These are phyloP conservation scores for Rosalia funebris DNA, from an alignment of 2,888 invertebrate species.

Conservation along the genomic window DNA sequence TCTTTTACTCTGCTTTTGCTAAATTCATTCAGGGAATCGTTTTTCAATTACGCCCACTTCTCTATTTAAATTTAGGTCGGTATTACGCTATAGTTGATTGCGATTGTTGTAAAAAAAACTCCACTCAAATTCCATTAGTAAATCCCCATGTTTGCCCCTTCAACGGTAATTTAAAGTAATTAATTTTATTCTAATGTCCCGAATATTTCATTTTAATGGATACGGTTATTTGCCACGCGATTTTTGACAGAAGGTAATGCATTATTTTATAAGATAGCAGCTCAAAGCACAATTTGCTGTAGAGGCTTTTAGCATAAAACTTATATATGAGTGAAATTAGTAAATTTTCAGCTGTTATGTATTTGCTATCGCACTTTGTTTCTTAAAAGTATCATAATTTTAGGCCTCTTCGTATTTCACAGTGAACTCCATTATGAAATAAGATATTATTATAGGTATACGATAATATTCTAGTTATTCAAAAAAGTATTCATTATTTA, in stretches of 20 bases:
- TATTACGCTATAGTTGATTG: slow-evolving; percentile 1
- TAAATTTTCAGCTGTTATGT: too few relatives aligned
- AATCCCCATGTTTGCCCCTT: slow-evolving; percentile 10
- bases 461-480: too few relatives aligned
- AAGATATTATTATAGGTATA: too few relatives aligned
- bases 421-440: too few relatives aligned
- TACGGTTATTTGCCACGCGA: slow-evolving; percentile 42
- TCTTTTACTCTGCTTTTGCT: too few relatives aligned
- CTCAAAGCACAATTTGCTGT: slow-evolving; percentile 21
- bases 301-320: slow-evolving; percentile 12
- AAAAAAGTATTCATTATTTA: too few relatives aligned
- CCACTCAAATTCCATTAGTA: slow-evolving; percentile 17
- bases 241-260: slow-evolving; percentile 30
- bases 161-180: slow-evolving; percentile 34
- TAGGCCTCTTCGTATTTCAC: too few relatives aligned
- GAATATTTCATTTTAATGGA: slow-evolving; percentile 44
- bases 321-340: slow-evolving; percentile 16
- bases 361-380: too few relatives aligned
- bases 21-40: too few relatives aligned
- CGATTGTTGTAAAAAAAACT: slow-evolving; percentile 8
- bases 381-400: too few relatives aligned
- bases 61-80: background rate
- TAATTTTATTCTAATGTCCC: slow-evolving; percentile 39
- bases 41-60: background rate
- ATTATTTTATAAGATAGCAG: slow-evolving; percentile 2